A percentile compares a stretch with the other conserved stretches of the same genome.
Evolutionary conservation across 2,113 vertebrate genomes (phyloP).

Genomic region (Onychorhynchus coronatus): DNA sequence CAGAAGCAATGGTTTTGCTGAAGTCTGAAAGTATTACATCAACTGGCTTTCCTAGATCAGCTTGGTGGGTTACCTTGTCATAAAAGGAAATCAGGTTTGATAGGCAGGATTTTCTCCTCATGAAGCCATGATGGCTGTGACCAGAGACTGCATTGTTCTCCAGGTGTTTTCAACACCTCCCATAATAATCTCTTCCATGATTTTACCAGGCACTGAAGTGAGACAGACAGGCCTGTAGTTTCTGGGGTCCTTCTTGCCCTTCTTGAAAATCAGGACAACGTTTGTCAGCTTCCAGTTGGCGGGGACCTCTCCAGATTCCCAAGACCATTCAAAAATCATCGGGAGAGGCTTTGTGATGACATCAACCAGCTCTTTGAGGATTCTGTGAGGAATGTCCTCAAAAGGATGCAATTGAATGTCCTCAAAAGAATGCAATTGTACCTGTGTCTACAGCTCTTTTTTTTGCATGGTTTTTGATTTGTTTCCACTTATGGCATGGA

Average conservation of each 20-base stretch:
- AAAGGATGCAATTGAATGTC: background rate
- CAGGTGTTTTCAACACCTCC: background rate
- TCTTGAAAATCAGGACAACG: background rate
- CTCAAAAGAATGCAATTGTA: background rate
- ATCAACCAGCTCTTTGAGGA: background rate
- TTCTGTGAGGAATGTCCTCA: background rate
- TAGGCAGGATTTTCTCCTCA: background rate
- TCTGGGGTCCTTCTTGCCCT: background rate
- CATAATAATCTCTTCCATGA: background rate
- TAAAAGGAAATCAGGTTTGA: background rate
- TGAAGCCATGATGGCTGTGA: background rate
- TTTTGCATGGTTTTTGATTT: background rate
- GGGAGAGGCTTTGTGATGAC: background rate
- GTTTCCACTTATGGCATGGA: background rate
- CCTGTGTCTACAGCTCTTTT: background rate
- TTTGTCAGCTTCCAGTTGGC: background rate
- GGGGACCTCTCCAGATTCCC: background rate
- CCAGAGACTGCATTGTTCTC: background rate
- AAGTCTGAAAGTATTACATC: background rate
- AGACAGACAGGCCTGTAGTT: background rate
- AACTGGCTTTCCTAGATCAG: accelerated
- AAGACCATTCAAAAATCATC: background rate
- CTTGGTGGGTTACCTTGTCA: background rate
- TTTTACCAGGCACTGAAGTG: background rate
- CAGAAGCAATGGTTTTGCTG: background rate